Evolutionary conservation across 2,888 invertebrate species (phyloP).

Genomic region (Micropterix aruncella): DNA sequence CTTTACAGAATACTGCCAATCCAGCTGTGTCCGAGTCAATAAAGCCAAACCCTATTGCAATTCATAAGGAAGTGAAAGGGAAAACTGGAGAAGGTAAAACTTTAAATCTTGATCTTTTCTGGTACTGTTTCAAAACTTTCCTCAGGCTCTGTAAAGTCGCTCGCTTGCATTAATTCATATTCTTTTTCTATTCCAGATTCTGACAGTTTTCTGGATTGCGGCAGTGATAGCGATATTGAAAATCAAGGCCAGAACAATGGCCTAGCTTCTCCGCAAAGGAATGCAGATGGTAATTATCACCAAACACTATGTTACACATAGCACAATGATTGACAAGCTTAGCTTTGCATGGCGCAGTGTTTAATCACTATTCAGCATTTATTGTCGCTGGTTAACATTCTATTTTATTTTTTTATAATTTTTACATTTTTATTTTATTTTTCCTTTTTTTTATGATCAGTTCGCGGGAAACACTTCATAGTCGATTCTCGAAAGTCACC

Average conservation of each 20-base stretch:
- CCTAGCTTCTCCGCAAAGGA: neutral
- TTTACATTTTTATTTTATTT: neutral
- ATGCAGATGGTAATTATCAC: neutral
- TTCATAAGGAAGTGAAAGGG: neutral
- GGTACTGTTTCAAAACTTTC: neutral
- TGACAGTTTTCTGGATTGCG: slow-evolving; percentile 13
- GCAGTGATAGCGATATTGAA: slow-evolving; percentile 7
- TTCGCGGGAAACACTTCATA: neutral
- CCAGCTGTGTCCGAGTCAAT: too few species aligned
- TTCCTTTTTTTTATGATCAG: neutral
- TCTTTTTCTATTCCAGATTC: slow-evolving; percentile 4
- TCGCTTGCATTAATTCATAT: too few species aligned
- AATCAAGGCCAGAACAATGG: neutral
- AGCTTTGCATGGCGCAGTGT: neutral
- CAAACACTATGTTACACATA: neutral
- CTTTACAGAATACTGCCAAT: too few species aligned
- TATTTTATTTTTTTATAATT: neutral
- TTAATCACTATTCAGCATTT: neutral
- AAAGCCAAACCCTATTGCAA: neutral
- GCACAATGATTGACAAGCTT: neutral
- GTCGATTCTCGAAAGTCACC: neutral
- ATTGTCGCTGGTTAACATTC: neutral
- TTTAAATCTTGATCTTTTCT: neutral
- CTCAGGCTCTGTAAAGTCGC: too few species aligned
- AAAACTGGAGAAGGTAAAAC: neutral